These are phyloP conservation scores for Steinernema hermaphroditum DNA, from an alignment of 2,888 invertebrate genomes.

Conservation along the genomic window DNA sequence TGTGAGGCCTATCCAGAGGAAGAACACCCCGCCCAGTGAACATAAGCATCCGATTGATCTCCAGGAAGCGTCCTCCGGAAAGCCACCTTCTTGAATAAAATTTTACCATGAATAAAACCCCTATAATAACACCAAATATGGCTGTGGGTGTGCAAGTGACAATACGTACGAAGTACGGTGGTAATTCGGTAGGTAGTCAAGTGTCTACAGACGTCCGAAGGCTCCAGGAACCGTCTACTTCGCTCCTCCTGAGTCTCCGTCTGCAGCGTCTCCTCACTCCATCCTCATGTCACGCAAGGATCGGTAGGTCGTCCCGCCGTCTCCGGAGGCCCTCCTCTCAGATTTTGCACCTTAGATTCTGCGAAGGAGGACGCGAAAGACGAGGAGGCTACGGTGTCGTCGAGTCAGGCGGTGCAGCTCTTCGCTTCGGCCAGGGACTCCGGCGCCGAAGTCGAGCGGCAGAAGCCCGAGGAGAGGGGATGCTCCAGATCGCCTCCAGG, in stretches of 20 bases:
- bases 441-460: background rate
- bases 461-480: background rate
- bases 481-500: background rate
- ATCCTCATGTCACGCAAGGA: background rate
- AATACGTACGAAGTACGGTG: too few relatives aligned
- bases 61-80: too few relatives aligned
- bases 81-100: too few relatives aligned
- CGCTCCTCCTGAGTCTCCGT: constrained; percentile 3
- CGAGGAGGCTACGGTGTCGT: background rate
- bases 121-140: too few relatives aligned
- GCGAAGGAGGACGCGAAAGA: background rate
- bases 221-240: background rate
- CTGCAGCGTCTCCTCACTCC: background rate
- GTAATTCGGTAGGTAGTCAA: too few relatives aligned
- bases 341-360: background rate
- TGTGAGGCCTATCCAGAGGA: too few relatives aligned
- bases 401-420: background rate
- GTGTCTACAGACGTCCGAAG: too few relatives aligned
- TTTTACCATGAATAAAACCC: too few relatives aligned
- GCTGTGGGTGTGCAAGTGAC: too few relatives aligned
- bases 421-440: background rate
- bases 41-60: too few relatives aligned
- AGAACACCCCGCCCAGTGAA: too few relatives aligned
- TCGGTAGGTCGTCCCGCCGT: background rate
- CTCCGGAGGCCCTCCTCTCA: background rate